Percentiles rank a stretch among this genome's conserved stretches.
Evolutionary conservation across 2,113 vertebrate species (phyloP).

Genomic region (Entelurus aequoreus): DNA sequence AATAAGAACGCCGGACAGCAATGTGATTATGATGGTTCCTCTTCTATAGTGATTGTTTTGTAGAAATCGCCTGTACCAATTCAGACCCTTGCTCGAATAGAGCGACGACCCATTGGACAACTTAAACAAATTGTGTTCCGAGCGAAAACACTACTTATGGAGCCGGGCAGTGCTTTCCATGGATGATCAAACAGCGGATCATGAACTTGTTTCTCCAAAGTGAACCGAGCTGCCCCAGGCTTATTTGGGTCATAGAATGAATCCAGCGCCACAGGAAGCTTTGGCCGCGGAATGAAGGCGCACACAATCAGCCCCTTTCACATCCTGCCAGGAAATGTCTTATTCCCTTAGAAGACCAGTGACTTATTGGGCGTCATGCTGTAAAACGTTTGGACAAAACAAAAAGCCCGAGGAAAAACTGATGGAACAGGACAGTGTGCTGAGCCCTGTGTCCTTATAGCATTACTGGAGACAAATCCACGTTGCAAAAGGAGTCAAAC

Average conservation of each 20-base stretch:
- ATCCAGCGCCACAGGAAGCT: constrained; percentile 2
- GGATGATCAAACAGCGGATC: constrained; percentile 10
- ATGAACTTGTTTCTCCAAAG: constrained; percentile 20
- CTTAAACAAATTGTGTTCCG: background rate
- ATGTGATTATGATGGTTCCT: background rate
- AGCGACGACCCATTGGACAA: background rate
- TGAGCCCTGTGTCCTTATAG: background rate
- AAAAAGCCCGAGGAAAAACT: background rate
- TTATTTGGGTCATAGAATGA: constrained; percentile 16
- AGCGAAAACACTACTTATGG: constrained; percentile 9
- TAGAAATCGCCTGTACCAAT: background rate
- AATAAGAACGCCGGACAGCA: too few relatives aligned
- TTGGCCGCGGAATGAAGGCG: constrained; percentile 1
- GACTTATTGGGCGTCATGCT: background rate
- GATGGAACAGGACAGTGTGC: background rate
- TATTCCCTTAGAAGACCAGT: background rate
- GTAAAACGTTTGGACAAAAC: background rate
- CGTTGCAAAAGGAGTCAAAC: background rate
- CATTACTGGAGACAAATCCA: background rate
- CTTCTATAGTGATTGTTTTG: background rate
- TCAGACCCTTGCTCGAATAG: too few relatives aligned
- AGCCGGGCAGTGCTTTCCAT: background rate
- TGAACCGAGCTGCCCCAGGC: constrained; percentile 10
- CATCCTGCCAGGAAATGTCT: constrained; percentile 1
- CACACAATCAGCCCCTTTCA: constrained; percentile 1